Percentiles rank a stretch among this genome's conserved stretches.
phyloP scores from a whole-genome alignment of 2,888 invertebrate genomes.

The Sthenelais limicola region DNA sequence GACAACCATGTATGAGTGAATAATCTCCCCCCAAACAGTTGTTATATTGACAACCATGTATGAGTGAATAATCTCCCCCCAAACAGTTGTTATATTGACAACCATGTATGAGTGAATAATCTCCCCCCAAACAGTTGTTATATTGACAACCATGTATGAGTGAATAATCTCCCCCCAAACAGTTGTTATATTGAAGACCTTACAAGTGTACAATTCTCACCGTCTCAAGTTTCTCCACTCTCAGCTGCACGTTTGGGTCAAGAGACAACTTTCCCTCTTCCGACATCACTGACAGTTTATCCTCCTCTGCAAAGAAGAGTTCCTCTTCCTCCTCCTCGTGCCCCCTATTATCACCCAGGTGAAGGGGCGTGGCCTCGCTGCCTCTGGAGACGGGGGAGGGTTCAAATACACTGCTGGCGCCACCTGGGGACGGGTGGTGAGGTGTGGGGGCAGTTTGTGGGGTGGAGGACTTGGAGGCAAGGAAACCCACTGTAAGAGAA shows the following conservation, averaged over 20 bases:
- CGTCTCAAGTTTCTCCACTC: slow-evolving; percentile 60
- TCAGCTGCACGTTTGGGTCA: slow-evolving; percentile 61
- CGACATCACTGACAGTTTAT: too few relatives aligned
- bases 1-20: too few relatives aligned
- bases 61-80: too few relatives aligned
- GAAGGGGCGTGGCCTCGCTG: background rate
- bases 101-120: too few relatives aligned
- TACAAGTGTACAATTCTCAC: slow-evolving; percentile 49
- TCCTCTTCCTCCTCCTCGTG: background rate
- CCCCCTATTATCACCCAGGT: background rate
- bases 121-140: too few relatives aligned
- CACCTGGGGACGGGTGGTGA: background rate
- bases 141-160: too few relatives aligned
- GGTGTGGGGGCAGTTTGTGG: background rate
- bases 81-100: too few relatives aligned
- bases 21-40: too few relatives aligned
- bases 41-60: too few relatives aligned
- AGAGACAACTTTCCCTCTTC: slow-evolving; percentile 40
- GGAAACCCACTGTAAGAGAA: background rate
- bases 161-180: too few relatives aligned
- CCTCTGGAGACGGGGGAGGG: background rate
- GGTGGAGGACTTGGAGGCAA: slow-evolving; percentile 4
- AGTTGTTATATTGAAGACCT: background rate
- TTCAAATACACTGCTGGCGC: background rate
- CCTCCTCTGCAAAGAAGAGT: too few relatives aligned